These are phyloP conservation scores for Drosophila kokeensis DNA, from an alignment of 2,888 invertebrate genomes.

Conservation along the genomic window DNA sequence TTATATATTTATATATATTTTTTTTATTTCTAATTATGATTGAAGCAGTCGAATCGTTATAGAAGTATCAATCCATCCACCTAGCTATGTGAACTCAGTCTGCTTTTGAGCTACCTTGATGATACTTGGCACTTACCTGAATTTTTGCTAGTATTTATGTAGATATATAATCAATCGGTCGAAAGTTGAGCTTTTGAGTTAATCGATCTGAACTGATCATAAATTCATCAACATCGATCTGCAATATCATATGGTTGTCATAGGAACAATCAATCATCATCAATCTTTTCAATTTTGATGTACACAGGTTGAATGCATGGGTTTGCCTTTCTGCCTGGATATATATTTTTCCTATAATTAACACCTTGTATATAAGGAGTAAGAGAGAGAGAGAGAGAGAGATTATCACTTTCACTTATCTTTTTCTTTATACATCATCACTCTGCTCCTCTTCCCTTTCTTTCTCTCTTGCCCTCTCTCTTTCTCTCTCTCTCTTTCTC, in stretches of 20 bases:
- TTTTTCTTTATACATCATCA: neutral
- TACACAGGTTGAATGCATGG: neutral
- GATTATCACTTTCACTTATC: constrained; percentile 8
- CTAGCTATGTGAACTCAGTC: no score
- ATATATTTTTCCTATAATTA: no score
- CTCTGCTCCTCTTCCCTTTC: neutral
- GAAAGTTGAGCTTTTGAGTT: no score
- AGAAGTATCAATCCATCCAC: no score
- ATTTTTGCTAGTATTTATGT: no score
- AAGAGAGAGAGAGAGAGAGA: neutral
- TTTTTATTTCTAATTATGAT: neutral
- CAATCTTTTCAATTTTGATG: neutral
- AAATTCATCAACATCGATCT: no score
- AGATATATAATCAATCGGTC: no score
- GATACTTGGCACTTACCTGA: no score
- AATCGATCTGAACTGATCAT: neutral
- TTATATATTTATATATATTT: neutral
- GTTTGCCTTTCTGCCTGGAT: no score
- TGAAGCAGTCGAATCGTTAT: neutral
- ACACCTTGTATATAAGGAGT: no score
- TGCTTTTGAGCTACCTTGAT: no score
- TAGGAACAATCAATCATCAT: neutral
- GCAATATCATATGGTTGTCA: neutral
- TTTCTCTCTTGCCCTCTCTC: neutral
- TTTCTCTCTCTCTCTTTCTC: neutral